phyloP scores from a whole-genome alignment of 2,113 vertebrate genomes.

The Phocoena phocoena region DNA sequence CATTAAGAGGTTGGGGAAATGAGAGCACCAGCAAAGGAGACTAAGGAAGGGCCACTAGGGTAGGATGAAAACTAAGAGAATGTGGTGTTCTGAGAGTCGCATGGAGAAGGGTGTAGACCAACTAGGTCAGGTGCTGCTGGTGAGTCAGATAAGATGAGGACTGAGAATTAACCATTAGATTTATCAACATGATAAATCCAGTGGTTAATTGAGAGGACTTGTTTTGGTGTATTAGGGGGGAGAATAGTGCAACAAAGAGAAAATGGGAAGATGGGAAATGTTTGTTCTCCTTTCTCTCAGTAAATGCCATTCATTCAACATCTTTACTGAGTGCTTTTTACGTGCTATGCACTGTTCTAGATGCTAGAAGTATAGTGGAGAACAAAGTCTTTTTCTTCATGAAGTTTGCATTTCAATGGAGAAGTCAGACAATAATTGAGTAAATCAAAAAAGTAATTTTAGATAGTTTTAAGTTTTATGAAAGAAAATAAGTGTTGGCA shows the following conservation, averaged over 20 bases:
- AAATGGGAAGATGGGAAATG: neutral
- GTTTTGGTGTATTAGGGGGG: neutral
- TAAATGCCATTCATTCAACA: neutral
- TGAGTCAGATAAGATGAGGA: neutral
- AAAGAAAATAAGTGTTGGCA: neutral
- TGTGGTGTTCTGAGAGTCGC: neutral
- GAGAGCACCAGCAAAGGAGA: neutral
- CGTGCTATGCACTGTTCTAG: neutral
- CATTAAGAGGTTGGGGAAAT: neutral
- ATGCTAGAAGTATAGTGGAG: neutral
- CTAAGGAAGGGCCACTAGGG: neutral
- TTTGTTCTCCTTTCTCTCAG: neutral
- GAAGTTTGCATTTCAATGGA: neutral
- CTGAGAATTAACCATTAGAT: neutral
- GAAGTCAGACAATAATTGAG: neutral
- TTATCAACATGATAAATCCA: neutral
- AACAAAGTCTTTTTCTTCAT: slow-evolving; percentile 3
- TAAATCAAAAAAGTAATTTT: slow-evolving; percentile 29
- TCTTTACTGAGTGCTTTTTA: neutral
- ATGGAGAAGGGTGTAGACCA: neutral
- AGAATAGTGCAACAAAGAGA: neutral
- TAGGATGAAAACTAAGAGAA: neutral
- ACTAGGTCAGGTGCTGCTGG: neutral
- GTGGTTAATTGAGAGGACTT: neutral
- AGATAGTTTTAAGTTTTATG: neutral